Base-by-base conservation (phyloP, 2,888 invertebrate species). In the Ferrisia virgata region DNA sequence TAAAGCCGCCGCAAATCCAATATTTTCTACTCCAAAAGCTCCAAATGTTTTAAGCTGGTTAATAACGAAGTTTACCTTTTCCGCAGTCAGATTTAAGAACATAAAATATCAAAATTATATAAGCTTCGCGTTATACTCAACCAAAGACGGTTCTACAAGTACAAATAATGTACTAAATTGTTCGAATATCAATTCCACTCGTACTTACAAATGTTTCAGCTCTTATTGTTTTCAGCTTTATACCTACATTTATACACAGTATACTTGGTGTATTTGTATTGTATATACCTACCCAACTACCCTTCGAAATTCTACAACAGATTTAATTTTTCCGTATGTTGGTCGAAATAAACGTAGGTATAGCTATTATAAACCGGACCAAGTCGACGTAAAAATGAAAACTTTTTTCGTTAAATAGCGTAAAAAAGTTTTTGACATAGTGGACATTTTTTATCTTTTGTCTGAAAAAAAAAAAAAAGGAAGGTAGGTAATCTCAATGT, bases 51-150 rank as follows among this genome's bases (percentile, higher is more conserved):
- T 72, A 72, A 72, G 72, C 72, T 36, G 72, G 72, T 33, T 72
- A 72, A 72, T 72, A 72, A 72, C 33, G 33, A 72, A 72, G 33
- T 72, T 72, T 72, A 72, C 72, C 33, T 33, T 72, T 72, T 72
- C n/a, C 72, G 33, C 72, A 72, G 72, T 72, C n/a, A 72, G 18
- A 72, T 36, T 72, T 72, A 72, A 72, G 72, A 72, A 72, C 33
- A 18, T 72, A 72, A 72, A 72, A 72, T 72, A 72, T 72, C 72
- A 33, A 72, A 72, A 72, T 72, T 72, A 72, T n/a, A n/a, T n/a
- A 33, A 72, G 72, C 33, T 72, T 72, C 25, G 11, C 18, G 18
- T 33, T 36, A 28, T 31, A 47, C 18, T 9, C 8, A 18, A 36
- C 2, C 25, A 25, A 64, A 64, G 58, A 64, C 25, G 58, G 28